Base-by-base conservation (phyloP, 2,113 vertebrate genomes). In the Puffinus mauretanicus region DNA sequence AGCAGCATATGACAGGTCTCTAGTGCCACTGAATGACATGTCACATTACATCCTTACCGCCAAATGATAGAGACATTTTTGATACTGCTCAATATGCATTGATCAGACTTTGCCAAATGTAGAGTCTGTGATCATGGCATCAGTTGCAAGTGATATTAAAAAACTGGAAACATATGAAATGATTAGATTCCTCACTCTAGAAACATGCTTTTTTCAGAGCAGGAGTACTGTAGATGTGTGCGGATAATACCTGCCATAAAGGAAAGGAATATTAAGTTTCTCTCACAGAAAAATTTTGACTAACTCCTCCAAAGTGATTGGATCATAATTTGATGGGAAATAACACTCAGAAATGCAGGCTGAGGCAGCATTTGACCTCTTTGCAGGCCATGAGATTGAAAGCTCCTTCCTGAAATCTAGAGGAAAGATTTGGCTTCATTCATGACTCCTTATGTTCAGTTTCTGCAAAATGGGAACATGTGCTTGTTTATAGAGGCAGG, bases 221-320 rank as follows among this genome's bases (percentile, higher is more conserved):
- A 93, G 47, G 21, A 62, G 25, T 85, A 15, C 29, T 77, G 21
- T 51, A 40, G 29, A 29, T 54, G 6, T 40, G 26, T 66, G 8
- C 55, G 22, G 3, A 38, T 15, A 62, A 5, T 17, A 67, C 10
- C 22, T 79, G 3, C 38, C 36, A 44, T 24, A 66, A 82, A 90
- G 19, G 13, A 90, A 75, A 42, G 3, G 17, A 89, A 38, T 81
- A 49, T n/a, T 18, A 83, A 42, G 8, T 27, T 90, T 83, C 6
- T 82, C 9, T 84, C 4, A 19, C 27, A 34, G 0, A 2, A 58
- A 93, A 67, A 52, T 7, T 4, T 71, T 30, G 11, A 46, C 3
- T 51, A 75, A 66, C 3, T 1, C 3, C 44, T 81, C 25, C 29
- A 34, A 60, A 69, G 51, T 0, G 0, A 66, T 44, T 72, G 19